Evolutionary conservation across 2,888 invertebrate species (phyloP).

Genomic region (Aphidoletes aphidimyza): DNA sequence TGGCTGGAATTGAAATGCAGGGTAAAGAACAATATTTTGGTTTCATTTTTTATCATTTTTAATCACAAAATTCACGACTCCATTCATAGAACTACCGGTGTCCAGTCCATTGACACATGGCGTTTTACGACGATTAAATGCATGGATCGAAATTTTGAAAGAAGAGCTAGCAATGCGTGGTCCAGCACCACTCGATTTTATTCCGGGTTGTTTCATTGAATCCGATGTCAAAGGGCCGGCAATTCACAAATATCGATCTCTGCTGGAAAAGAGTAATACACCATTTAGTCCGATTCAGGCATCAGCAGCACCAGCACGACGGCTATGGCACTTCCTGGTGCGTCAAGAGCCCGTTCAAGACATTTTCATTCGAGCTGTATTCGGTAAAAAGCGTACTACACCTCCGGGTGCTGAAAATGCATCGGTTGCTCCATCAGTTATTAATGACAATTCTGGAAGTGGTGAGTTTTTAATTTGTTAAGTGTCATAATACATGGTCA

Average conservation of each 20-base stretch:
- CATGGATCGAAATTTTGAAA: constrained; percentile 87
- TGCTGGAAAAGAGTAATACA: constrained; percentile 92
- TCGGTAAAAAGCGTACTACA: constrained; percentile 79
- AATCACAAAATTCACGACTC: no score
- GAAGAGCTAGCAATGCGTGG: constrained; percentile 80
- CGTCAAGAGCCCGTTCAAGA: constrained; percentile 93
- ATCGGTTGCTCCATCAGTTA: constrained; percentile 53
- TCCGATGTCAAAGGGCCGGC: constrained; percentile 80
- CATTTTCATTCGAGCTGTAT: constrained; percentile 94
- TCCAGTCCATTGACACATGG: constrained; percentile 94
- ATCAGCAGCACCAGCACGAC: constrained; percentile 78
- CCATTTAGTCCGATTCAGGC: constrained; percentile 84
- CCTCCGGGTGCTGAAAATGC: constrained; percentile 58
- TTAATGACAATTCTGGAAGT: constrained; percentile 6
- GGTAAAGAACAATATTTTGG: no score
- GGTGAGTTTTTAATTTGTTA: constrained; percentile 2
- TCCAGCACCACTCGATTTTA: constrained; percentile 85
- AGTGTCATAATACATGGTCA: not conserved
- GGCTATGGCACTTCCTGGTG: constrained; percentile 94
- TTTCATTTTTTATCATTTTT: constrained; percentile 2
- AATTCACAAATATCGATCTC: constrained; percentile 90
- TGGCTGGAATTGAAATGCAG: constrained; percentile 89
- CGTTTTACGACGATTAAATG: constrained; percentile 83
- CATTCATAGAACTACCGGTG: constrained; percentile 83
- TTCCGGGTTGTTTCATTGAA: constrained; percentile 86